Evolutionary conservation across 2,888 invertebrate species (phyloP).

Genomic region (Drosophila diplacantha): DNA sequence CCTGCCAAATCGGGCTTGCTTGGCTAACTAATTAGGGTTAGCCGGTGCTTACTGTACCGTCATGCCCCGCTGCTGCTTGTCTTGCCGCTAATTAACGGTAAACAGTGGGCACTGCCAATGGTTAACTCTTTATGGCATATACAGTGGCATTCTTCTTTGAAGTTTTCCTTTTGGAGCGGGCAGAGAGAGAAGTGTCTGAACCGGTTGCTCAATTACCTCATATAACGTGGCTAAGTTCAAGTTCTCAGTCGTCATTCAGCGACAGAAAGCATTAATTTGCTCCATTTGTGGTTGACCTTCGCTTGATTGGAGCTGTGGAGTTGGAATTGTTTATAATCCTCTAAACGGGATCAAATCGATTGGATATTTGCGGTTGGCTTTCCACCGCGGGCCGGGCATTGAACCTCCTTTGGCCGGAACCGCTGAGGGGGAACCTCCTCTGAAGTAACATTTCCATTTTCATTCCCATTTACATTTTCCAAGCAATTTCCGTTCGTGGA

Average conservation of each 20-base stretch:
- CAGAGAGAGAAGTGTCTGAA: constrained; percentile 19
- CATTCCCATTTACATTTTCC: constrained; percentile 20
- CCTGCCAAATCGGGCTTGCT: constrained; percentile 19
- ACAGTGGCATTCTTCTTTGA: constrained; percentile 41
- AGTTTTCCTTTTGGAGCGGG: constrained; percentile 44
- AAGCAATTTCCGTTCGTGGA: constrained; percentile 24
- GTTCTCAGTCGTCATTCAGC: constrained; percentile 50
- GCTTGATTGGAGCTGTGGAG: constrained; percentile 38
- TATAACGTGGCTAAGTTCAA: constrained; percentile 19
- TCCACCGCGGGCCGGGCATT: constrained; percentile 12
- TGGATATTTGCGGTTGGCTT: constrained; percentile 11
- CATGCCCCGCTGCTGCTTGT: constrained; percentile 10
- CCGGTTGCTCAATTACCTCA: constrained; percentile 43
- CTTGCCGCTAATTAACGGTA: constrained; percentile 28
- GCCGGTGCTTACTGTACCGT: constrained; percentile 27
- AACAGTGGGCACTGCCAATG: constrained; percentile 20
- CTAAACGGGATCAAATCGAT: constrained; percentile 25
- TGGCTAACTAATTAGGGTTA: constrained; percentile 39
- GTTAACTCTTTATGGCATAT: constrained; percentile 21
- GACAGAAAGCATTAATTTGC: constrained; percentile 46
- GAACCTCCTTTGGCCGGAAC: constrained; percentile 7
- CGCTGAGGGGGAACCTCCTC: constrained; percentile 3
- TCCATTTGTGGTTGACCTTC: constrained; percentile 59
- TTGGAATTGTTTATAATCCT: background rate
- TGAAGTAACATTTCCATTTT: constrained; percentile 10